These are phyloP conservation scores for Paracentrotus lividus DNA, from an alignment of 53 echinoderm and acorn worm genomes.

Conservation along the genomic window DNA sequence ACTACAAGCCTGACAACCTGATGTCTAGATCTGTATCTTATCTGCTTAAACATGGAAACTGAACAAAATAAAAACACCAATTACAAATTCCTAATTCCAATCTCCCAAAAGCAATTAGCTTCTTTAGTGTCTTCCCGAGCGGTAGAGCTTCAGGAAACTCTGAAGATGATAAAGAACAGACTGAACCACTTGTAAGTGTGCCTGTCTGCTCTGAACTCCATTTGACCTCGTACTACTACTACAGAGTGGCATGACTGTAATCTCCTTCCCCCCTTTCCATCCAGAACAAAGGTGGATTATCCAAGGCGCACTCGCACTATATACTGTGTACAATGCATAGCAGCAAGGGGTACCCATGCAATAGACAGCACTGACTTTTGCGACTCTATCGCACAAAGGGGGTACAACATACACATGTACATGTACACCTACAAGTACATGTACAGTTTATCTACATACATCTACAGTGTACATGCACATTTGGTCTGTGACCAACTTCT, in stretches of 20 bases:
- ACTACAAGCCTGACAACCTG: no score
- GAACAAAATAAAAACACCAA: slow-evolving; percentile 1
- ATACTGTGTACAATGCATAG: neutral
- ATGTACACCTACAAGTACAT: neutral
- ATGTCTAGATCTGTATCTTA: neutral
- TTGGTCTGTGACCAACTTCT: neutral
- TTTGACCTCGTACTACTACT: neutral
- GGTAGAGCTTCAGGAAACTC: slow-evolving; percentile 29
- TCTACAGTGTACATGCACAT: neutral
- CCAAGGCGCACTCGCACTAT: neutral
- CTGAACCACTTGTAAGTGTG: slow-evolving; percentile 11
- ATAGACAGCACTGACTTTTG: neutral
- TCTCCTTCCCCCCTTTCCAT: slow-evolving; percentile 21
- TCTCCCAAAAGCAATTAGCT: slow-evolving; percentile 33
- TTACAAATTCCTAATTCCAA: slow-evolving; percentile 26
- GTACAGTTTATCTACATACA: no score
- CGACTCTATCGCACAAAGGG: neutral
- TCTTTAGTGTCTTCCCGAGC: neutral
- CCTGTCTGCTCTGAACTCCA: neutral
- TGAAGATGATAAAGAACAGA: neutral
- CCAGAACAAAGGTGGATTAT: slow-evolving; percentile 24
- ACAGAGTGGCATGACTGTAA: neutral
- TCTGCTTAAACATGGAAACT: neutral
- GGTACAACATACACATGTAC: neutral
- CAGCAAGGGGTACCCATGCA: neutral